These are phyloP conservation scores for Cryptus viduatorius DNA, from an alignment of 2,888 invertebrate species.

Conservation along the genomic window DNA sequence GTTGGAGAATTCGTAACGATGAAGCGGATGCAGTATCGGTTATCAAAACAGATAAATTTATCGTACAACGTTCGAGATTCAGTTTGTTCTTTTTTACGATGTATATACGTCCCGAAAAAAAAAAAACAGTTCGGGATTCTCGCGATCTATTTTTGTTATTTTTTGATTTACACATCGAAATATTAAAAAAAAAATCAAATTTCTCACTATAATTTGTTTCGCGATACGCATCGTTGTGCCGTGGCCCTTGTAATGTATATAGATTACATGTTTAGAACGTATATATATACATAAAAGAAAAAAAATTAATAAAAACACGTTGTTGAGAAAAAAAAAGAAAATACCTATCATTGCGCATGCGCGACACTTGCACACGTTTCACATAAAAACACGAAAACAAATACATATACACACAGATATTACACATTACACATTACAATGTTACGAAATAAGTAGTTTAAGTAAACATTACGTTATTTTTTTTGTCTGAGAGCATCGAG, in stretches of 20 bases:
- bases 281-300: conserved; percentile 39
- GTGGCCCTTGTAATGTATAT: conserved; percentile 73
- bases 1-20: not conserved
- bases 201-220: not conserved
- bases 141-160: not conserved
- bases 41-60: conserved; percentile 25
- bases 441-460: conserved; percentile 73
- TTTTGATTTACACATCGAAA: not conserved
- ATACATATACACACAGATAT: conserved; percentile 69
- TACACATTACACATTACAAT: conserved; percentile 65
- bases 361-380: conserved; percentile 48
- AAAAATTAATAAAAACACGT: conserved; percentile 47
- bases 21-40: not conserved
- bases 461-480: conserved; percentile 72
- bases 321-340: conserved; percentile 32
- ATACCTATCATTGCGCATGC: conserved; percentile 48
- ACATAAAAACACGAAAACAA: conserved; percentile 57
- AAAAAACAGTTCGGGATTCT: not conserved
- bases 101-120: not conserved
- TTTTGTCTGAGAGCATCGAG: conserved; percentile 52
- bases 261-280: conserved; percentile 66
- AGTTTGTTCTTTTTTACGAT: not conserved
- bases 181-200: conserved; percentile 1
- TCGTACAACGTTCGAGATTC: not conserved
- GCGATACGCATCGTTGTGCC: conserved; percentile 62